Percentiles rank a stretch among this genome's conserved stretches.
Conservation (phyloP, 2,797 vertebrate species). For the Poecilia gillii region DNA sequence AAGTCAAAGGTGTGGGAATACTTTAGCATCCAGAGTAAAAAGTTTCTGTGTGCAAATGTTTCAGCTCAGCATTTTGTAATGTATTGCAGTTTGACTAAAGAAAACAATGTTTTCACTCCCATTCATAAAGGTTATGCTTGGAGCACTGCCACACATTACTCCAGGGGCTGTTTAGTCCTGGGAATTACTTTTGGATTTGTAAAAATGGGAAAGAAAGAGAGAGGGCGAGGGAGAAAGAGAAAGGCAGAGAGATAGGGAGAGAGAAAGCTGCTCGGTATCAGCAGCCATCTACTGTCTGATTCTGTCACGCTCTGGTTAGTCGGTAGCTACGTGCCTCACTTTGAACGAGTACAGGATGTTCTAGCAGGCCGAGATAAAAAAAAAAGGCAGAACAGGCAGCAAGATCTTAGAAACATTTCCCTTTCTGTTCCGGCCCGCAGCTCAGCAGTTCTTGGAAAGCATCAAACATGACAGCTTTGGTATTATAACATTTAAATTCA, state of each 20-base stretch:
- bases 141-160: slow-evolving; percentile 36
- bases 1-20: neutral
- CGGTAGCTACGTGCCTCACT: slow-evolving; percentile 61
- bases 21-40: neutral
- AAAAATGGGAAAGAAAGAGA: neutral
- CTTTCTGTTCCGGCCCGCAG: slow-evolving; percentile 60
- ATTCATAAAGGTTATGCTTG: slow-evolving; percentile 35
- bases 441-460: slow-evolving; percentile 7
- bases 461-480: neutral
- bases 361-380: slow-evolving; percentile 66
- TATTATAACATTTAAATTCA: slow-evolving; percentile 30
- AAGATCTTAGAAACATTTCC: slow-evolving; percentile 65
- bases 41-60: neutral
- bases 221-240: slow-evolving; percentile 9
- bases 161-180: slow-evolving; percentile 40
- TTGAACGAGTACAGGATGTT: slow-evolving; percentile 76
- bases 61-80: slow-evolving; percentile 20
- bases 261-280: slow-evolving; percentile 35
- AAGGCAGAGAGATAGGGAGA: neutral
- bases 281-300: slow-evolving; percentile 63
- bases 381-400: slow-evolving; percentile 44
- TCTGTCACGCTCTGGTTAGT: slow-evolving; percentile 66
- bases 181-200: slow-evolving; percentile 25
- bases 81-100: slow-evolving; percentile 12
- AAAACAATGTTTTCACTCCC: slow-evolving; percentile 22